Percentiles rank a stretch among this genome's conserved stretches.
Evolutionary conservation across 2,888 invertebrate species (phyloP).

Genomic region (Mythimna ferrago): DNA sequence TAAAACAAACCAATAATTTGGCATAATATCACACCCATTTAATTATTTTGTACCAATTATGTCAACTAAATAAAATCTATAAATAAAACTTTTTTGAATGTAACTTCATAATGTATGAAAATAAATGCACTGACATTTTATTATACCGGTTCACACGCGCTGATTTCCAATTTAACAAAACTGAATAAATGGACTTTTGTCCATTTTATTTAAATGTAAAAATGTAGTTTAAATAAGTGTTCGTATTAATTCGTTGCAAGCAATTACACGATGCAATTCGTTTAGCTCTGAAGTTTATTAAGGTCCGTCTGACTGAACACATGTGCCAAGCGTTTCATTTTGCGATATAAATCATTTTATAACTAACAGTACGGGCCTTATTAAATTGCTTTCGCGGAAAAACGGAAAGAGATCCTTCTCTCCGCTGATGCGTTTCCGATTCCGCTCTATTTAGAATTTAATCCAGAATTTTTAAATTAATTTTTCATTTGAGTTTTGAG

Average conservation of each 20-base stretch:
- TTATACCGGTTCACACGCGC: constrained; percentile 43
- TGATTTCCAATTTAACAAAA: constrained; percentile 56
- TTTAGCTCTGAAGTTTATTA: constrained; percentile 78
- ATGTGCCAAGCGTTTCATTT: constrained; percentile 78
- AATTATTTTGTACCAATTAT: not conserved
- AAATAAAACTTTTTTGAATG: constrained; percentile 16
- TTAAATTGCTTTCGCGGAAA: constrained; percentile 78
- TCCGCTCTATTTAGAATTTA: constrained; percentile 65
- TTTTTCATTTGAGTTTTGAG: constrained; percentile 36
- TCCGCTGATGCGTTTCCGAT: constrained; percentile 67
- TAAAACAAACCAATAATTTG: not conserved
- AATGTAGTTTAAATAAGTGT: constrained; percentile 58
- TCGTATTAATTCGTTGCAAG: constrained; percentile 67
- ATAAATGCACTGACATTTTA: constrained; percentile 41
- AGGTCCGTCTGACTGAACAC: constrained; percentile 73
- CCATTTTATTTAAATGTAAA: constrained; percentile 59
- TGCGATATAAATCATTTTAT: constrained; percentile 80
- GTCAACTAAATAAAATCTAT: constrained; percentile 2
- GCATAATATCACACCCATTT: not conserved
- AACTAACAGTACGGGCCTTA: constrained; percentile 77
- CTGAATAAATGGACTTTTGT: constrained; percentile 37
- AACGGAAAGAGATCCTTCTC: constrained; percentile 61
- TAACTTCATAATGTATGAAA: constrained; percentile 22
- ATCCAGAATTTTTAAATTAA: constrained; percentile 55
- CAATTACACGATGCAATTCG: constrained; percentile 69